Evolutionary conservation across 2,113 vertebrate species (phyloP).

Genomic region (Pseudorhombus dupliciocellatus): DNA sequence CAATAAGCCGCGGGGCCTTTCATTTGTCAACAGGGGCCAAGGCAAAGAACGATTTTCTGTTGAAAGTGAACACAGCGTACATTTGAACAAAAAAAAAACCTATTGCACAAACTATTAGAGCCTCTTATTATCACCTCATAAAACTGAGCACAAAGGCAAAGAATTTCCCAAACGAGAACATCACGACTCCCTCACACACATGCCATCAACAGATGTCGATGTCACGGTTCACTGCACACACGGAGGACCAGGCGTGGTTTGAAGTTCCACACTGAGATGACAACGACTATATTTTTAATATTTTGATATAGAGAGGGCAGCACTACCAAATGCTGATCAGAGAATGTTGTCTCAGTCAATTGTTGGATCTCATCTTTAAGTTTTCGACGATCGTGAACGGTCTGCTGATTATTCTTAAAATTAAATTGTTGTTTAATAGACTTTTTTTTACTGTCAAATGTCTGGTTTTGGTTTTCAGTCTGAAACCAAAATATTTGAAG

Average conservation of each 20-base stretch:
- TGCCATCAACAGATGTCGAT: neutral
- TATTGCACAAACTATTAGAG: neutral
- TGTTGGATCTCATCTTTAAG: neutral
- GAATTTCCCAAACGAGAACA: neutral
- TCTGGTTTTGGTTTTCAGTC: too few species aligned
- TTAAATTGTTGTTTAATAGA: neutral
- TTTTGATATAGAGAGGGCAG: too few species aligned
- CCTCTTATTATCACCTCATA: neutral
- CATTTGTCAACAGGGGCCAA: neutral
- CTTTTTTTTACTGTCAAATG: too few species aligned
- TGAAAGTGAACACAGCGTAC: rapidly evolving
- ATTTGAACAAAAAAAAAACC: neutral
- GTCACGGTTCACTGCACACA: neutral
- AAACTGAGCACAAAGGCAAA: neutral
- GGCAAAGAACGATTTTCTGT: rapidly evolving
- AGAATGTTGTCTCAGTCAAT: too few species aligned
- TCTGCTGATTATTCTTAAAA: neutral
- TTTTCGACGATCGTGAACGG: neutral
- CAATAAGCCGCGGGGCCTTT: neutral
- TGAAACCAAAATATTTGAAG: too few species aligned
- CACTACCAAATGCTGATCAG: too few species aligned
- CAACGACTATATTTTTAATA: neutral
- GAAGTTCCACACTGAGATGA: neutral
- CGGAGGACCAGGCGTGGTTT: neutral
- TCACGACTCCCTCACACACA: neutral